A percentile compares a stretch with the other conserved stretches of the same genome.
Conservation (phyloP, 2,797 vertebrate species). For the Sphaeramia orbicularis region DNA sequence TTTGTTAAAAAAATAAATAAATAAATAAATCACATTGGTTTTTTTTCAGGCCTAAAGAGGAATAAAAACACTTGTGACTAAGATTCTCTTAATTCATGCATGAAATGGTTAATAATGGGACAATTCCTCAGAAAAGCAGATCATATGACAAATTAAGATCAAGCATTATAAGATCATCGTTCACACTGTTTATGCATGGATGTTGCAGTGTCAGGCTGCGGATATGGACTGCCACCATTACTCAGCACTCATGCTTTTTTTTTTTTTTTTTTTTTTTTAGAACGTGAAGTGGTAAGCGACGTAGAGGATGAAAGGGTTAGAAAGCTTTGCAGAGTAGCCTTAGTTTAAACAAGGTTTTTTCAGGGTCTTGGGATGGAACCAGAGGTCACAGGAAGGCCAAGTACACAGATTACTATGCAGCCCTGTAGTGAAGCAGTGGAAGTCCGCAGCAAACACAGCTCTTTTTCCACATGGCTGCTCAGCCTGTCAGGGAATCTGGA, state of each 20-base stretch:
- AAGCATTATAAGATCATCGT: too few species aligned
- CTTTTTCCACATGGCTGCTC: conserved; percentile 79
- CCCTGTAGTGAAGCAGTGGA: conserved; percentile 56
- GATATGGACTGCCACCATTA: conserved; percentile 8
- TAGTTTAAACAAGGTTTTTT: conserved; percentile 39
- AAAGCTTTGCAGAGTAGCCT: conserved; percentile 23
- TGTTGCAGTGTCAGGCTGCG: neutral
- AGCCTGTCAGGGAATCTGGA: conserved; percentile 57
- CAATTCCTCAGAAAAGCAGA: too few species aligned
- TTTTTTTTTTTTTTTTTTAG: neutral
- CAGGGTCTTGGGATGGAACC: conserved; percentile 45
- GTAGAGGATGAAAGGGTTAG: conserved; percentile 35
- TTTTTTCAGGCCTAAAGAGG: too few species aligned
- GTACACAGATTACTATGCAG: conserved; percentile 67
- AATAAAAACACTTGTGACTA: too few species aligned
- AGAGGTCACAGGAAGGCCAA: conserved; percentile 63
- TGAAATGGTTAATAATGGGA: too few species aligned
- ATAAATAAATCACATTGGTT: too few species aligned
- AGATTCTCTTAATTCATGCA: too few species aligned
- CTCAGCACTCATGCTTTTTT: neutral
- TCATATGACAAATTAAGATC: too few species aligned
- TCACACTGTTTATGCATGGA: too few species aligned
- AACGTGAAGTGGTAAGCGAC: conserved; percentile 6
- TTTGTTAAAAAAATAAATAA: too few species aligned
- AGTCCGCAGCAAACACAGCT: conserved; percentile 73